A percentile compares a stretch with the other conserved stretches of the same genome.
These are phyloP conservation scores for Strigops habroptila DNA, from an alignment of 2,113 vertebrate genomes.

Conservation along the genomic window DNA sequence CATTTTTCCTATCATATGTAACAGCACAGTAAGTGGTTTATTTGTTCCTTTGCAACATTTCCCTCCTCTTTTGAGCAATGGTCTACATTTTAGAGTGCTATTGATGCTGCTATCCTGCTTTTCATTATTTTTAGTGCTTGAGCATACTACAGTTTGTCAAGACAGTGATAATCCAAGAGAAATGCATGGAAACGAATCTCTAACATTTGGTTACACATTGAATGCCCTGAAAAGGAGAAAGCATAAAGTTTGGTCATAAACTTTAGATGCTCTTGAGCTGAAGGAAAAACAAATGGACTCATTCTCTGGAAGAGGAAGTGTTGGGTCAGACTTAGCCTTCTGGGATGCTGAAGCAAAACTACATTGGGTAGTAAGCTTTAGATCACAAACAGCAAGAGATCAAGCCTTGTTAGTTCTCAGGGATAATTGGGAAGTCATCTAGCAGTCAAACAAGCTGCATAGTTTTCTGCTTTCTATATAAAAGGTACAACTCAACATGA, in stretches of 20 bases:
- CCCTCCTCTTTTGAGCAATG: neutral
- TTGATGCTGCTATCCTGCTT: neutral
- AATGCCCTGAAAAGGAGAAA: neutral
- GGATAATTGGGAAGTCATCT: neutral
- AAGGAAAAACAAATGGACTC: neutral
- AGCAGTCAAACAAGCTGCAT: neutral
- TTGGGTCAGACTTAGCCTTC: neutral
- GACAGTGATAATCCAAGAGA: neutral
- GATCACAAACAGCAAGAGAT: neutral
- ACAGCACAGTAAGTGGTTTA: neutral
- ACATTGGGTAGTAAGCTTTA: neutral
- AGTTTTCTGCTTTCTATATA: neutral
- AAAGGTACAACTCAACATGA: neutral
- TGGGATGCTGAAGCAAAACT: neutral
- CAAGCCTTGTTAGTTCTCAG: neutral
- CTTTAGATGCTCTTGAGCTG: neutral
- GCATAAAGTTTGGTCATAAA: neutral
- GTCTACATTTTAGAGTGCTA: neutral
- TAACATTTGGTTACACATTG: neutral
- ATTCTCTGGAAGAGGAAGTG: neutral
- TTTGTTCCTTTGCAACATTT: neutral
- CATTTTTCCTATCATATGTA: neutral
- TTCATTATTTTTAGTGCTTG: neutral
- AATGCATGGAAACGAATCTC: neutral
- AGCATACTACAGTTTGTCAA: neutral